These are phyloP conservation scores for Xiphophorus couchianus DNA, from an alignment of 2,113 vertebrate species.

Conservation along the genomic window DNA sequence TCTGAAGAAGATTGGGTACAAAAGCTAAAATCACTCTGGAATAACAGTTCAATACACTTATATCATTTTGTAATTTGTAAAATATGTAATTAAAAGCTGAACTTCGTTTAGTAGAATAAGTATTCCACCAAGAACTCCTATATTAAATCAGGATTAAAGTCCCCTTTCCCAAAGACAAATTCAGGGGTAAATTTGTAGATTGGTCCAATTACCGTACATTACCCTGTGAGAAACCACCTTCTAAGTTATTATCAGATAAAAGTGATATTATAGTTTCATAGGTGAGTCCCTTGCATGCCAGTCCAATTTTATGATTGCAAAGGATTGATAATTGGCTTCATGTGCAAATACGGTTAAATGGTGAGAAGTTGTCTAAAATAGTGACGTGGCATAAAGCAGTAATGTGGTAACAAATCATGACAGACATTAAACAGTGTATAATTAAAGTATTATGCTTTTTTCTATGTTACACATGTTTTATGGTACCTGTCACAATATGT, in stretches of 20 bases:
- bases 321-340: neutral
- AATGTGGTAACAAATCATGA: neutral
- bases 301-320: conserved; percentile 5
- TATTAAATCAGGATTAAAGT: neutral
- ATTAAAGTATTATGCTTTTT: neutral
- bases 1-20: neutral
- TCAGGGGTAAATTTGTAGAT: neutral
- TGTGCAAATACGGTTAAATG: neutral
- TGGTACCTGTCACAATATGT: neutral
- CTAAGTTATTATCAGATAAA: neutral
- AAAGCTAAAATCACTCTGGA: neutral
- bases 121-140: neutral
- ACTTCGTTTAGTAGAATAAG: neutral
- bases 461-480: neutral
- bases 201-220: neutral
- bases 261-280: neutral
- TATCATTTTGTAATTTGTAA: neutral
- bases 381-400: neutral
- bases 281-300: neutral
- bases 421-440: neutral
- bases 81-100: neutral
- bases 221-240: neutral
- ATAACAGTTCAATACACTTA: neutral
- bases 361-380: neutral
- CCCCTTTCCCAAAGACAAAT: neutral